Conservation (phyloP, 2,113 vertebrate species). For the Heterocephalus glaber region DNA sequence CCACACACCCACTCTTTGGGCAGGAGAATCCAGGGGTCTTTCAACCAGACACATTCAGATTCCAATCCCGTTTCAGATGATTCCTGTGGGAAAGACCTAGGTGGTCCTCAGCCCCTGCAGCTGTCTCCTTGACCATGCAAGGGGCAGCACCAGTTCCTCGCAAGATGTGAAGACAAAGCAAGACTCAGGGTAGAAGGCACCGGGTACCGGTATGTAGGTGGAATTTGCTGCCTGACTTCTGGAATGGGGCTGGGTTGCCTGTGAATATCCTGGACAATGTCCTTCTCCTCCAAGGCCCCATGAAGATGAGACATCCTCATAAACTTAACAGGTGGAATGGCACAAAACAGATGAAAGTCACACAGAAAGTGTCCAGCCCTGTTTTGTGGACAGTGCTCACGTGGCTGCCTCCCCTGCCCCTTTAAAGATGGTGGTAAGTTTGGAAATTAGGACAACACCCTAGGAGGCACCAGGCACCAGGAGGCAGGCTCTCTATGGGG, state of each 20-base stretch:
- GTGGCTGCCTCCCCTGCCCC: not conserved
- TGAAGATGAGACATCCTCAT: not conserved
- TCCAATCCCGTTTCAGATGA: not conserved
- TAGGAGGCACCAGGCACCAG: too few species aligned
- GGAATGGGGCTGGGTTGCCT: not conserved
- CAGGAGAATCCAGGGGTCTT: not conserved
- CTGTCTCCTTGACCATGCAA: not conserved
- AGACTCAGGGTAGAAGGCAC: not conserved
- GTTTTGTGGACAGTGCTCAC: not conserved
- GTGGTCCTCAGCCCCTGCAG: not conserved
- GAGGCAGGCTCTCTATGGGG: not conserved
- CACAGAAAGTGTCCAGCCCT: not conserved
- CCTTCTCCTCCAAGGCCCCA: not conserved
- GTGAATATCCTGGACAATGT: not conserved
- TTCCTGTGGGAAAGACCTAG: not conserved
- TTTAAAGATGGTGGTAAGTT: not conserved
- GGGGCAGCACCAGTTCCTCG: not conserved
- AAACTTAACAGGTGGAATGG: not conserved
- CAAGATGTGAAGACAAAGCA: not conserved
- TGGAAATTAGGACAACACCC: not conserved
- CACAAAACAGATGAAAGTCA: not conserved
- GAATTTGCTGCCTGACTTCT: not conserved
- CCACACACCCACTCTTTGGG: not conserved
- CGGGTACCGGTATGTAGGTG: not conserved
- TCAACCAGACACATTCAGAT: too few species aligned